Evolutionary conservation across 2,797 vertebrate species (phyloP).

Genomic region (Ctenopoma multispine): DNA sequence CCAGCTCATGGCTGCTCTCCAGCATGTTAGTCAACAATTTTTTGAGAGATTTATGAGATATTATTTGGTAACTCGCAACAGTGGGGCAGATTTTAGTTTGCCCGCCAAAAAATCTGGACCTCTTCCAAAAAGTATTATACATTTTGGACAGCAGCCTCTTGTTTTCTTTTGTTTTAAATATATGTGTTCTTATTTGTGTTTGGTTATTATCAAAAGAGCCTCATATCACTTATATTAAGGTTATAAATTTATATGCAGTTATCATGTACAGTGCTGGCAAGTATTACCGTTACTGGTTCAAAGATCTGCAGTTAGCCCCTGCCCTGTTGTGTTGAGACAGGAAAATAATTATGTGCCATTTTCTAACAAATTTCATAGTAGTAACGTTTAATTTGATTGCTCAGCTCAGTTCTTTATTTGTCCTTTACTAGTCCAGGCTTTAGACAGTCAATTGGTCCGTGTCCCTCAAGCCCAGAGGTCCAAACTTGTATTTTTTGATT

Average conservation of each 20-base stretch:
- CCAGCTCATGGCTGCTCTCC: slow-evolving; percentile 84
- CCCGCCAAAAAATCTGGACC: slow-evolving; percentile 64
- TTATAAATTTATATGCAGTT: slow-evolving; percentile 28
- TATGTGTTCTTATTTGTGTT: slow-evolving; percentile 83
- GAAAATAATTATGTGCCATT: neutral
- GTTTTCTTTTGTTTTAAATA: slow-evolving; percentile 81
- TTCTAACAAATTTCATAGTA: neutral
- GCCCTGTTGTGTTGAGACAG: neutral
- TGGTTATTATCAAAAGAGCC: slow-evolving; percentile 84
- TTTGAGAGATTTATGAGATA: slow-evolving; percentile 51
- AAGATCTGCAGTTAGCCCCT: neutral
- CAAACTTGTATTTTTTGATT: slow-evolving; percentile 72
- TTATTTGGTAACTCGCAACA: slow-evolving; percentile 52
- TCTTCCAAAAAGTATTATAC: slow-evolving; percentile 61
- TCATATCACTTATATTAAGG: slow-evolving; percentile 79
- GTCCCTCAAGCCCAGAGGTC: slow-evolving; percentile 49
- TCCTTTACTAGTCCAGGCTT: slow-evolving; percentile 24
- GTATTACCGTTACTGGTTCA: slow-evolving; percentile 26
- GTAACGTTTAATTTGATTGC: neutral
- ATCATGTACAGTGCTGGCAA: neutral
- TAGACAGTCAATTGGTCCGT: slow-evolving; percentile 48
- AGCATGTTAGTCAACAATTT: slow-evolving; percentile 67
- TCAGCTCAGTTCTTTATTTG: slow-evolving; percentile 4
- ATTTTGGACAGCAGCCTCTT: slow-evolving; percentile 84
- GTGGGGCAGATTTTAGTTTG: slow-evolving; percentile 37